These are phyloP conservation scores for Sakesphorus luctuosus DNA, from an alignment of 2,113 vertebrate species.

Conservation along the genomic window DNA sequence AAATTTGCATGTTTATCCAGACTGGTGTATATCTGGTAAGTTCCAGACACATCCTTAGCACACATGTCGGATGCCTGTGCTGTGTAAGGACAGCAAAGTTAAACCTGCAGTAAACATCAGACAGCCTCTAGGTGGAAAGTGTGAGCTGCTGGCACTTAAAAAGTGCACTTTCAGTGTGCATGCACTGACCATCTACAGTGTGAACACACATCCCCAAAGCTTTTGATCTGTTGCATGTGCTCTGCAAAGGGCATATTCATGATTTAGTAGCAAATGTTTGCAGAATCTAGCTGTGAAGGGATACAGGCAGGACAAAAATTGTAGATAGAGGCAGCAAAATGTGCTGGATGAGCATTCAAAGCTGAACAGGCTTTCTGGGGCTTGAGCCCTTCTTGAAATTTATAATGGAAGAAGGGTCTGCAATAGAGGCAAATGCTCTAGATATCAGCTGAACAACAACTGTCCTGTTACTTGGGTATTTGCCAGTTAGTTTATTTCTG, in stretches of 20 bases:
- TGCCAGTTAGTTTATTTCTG: not conserved
- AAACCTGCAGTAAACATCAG: not conserved
- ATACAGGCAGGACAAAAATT: not conserved
- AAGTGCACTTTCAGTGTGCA: not conserved
- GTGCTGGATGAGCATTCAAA: not conserved
- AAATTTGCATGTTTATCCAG: not conserved
- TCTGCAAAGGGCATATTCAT: not conserved
- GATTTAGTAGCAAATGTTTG: not conserved
- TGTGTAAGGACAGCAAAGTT: not conserved
- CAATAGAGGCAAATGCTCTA: not conserved
- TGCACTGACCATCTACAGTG: not conserved
- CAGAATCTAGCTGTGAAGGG: not conserved
- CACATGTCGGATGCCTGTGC: rapidly evolving
- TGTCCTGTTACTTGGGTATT: not conserved
- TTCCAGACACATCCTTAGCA: not conserved
- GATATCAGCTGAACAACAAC: not conserved
- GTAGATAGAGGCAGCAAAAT: rapidly evolving
- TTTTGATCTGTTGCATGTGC: not conserved
- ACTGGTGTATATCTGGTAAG: not conserved
- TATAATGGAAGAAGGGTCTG: not conserved
- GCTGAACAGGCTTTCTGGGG: not conserved
- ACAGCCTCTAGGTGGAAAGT: not conserved
- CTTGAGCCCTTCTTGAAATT: not conserved
- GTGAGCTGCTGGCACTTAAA: not conserved
- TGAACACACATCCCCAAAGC: not conserved